These are phyloP conservation scores for Cydia pomonella DNA, from an alignment of 1,140 invertebrate genomes.

Conservation along the genomic window DNA sequence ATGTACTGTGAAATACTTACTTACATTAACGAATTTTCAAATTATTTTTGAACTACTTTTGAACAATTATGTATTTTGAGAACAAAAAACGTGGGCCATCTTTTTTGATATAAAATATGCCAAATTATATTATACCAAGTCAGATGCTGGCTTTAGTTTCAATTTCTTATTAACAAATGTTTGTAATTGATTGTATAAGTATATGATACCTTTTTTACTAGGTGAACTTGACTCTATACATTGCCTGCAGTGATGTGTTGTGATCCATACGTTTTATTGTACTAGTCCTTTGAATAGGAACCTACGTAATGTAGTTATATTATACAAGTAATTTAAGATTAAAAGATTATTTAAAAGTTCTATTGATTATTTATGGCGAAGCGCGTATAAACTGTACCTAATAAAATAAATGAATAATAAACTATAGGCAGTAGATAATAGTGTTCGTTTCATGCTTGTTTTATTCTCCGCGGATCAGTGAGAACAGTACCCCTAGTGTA, in stretches of 20 bases:
- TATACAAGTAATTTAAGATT: slow-evolving; percentile 33
- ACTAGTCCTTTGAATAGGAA: slow-evolving; percentile 36
- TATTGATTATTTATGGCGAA: slow-evolving; percentile 37
- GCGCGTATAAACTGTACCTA: slow-evolving; percentile 64
- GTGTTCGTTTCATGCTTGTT: slow-evolving; percentile 22
- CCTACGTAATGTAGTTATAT: slow-evolving; percentile 29
- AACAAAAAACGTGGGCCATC: slow-evolving; percentile 47
- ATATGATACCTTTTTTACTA: slow-evolving; percentile 28
- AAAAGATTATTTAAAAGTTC: slow-evolving; percentile 32
- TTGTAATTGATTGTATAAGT: slow-evolving; percentile 31
- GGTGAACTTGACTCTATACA: slow-evolving; percentile 31
- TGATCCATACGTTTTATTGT: slow-evolving; percentile 43
- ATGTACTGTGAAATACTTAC: slow-evolving; percentile 53
- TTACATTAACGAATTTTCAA: slow-evolving; percentile 55
- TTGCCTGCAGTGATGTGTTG: slow-evolving; percentile 39
- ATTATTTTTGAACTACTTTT: slow-evolving; percentile 53
- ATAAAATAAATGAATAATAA: slow-evolving; percentile 42
- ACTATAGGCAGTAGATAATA: slow-evolving; percentile 26
- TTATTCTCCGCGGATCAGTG: slow-evolving; percentile 3
- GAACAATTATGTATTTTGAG: slow-evolving; percentile 52
- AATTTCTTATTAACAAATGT: slow-evolving; percentile 28
- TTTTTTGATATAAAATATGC: slow-evolving; percentile 54
- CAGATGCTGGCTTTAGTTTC: slow-evolving; percentile 32
- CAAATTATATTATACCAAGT: slow-evolving; percentile 47
- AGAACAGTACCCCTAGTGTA: no score